A percentile compares a stretch with the other conserved stretches of the same genome.
Conservation (phyloP, 2,888 invertebrate species). For the Ichneumoninae sp. region DNA sequence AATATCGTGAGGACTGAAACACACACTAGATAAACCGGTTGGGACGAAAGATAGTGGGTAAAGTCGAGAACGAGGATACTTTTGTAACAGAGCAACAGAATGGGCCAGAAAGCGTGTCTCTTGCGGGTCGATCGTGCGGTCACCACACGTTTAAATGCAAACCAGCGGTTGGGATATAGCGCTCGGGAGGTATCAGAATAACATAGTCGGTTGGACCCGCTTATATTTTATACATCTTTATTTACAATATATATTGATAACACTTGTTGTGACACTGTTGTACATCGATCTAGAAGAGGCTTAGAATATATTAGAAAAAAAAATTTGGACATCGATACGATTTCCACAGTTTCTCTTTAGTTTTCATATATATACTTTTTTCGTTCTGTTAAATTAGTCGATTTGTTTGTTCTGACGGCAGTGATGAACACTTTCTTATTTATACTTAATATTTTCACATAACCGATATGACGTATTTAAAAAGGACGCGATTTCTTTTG, state of each 20-base stretch:
- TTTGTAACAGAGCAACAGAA: slow-evolving; percentile 77
- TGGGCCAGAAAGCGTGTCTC: slow-evolving; percentile 60
- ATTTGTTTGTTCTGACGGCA: slow-evolving; percentile 71
- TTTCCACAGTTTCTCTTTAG: slow-evolving; percentile 39
- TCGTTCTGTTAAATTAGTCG: slow-evolving; percentile 30
- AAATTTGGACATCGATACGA: slow-evolving; percentile 72
- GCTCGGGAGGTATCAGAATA: slow-evolving; percentile 9
- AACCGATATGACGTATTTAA: slow-evolving; percentile 25
- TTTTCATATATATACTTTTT: background rate
- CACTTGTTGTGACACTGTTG: slow-evolving; percentile 56
- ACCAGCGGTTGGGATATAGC: slow-evolving; percentile 21
- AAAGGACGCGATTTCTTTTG: slow-evolving; percentile 15
- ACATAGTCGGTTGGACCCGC: slow-evolving; percentile 15
- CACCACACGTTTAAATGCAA: slow-evolving; percentile 34
- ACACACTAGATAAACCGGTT: slow-evolving; percentile 65
- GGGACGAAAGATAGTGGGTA: slow-evolving; percentile 75
- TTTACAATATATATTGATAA: slow-evolving; percentile 76
- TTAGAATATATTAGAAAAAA: slow-evolving; percentile 35
- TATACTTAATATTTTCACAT: slow-evolving; percentile 28
- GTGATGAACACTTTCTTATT: slow-evolving; percentile 55
- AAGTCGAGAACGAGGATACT: slow-evolving; percentile 78
- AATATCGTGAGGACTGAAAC: slow-evolving; percentile 49
- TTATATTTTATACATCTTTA: slow-evolving; percentile 73
- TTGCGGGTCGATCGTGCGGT: slow-evolving; percentile 31
- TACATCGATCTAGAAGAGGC: slow-evolving; percentile 43